A percentile compares a stretch with the other conserved stretches of the same genome.
Evolutionary conservation across 2,797 vertebrate species (phyloP).

Genomic region (Hypotaenidia philippensis): DNA sequence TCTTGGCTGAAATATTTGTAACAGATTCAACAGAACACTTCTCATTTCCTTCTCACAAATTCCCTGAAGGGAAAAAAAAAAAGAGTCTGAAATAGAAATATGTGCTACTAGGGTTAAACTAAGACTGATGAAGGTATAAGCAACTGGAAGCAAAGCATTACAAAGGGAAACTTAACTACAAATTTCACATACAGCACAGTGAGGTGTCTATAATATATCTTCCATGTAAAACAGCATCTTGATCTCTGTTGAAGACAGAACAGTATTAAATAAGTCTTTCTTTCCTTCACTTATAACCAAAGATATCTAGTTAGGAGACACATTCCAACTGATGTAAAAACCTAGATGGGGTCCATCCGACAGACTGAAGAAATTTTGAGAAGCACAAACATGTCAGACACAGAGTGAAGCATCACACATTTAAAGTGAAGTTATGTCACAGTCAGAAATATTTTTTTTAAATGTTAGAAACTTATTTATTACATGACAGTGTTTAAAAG

Average conservation of each 20-base stretch:
- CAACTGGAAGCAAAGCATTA: conserved; percentile 2
- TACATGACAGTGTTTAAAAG: neutral
- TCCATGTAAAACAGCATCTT: neutral
- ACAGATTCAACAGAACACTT: neutral
- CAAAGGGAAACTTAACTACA: neutral
- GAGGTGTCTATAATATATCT: neutral
- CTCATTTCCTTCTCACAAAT: neutral
- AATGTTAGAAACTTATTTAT: neutral
- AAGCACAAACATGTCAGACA: neutral
- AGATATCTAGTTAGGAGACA: neutral
- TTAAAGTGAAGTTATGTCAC: neutral
- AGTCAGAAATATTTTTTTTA: neutral
- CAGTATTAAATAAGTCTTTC: neutral
- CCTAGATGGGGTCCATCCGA: neutral
- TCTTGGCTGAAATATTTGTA: neutral
- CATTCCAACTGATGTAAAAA: neutral
- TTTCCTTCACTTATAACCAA: neutral
- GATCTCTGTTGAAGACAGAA: neutral
- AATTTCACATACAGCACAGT: neutral
- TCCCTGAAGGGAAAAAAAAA: neutral
- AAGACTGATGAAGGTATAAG: neutral
- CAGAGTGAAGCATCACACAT: neutral
- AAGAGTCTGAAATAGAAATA: neutral
- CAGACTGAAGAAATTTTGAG: neutral
- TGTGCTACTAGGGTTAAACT: neutral